These are phyloP conservation scores for Alligator mississippiensis DNA, from an alignment of 2,113 vertebrate species.

Conservation along the genomic window DNA sequence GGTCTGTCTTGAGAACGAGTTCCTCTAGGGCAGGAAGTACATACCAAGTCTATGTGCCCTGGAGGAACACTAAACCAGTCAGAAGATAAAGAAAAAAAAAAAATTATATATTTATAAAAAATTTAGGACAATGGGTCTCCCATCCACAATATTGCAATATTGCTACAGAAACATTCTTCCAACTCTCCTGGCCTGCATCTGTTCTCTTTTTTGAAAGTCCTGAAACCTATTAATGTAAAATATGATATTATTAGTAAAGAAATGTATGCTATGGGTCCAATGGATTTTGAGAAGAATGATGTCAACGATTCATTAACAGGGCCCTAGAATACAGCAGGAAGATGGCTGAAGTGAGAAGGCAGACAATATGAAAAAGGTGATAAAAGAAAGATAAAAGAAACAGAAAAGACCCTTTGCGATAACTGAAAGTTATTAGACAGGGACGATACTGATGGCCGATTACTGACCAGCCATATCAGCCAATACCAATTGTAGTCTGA, in stretches of 20 bases:
- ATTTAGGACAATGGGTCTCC: conserved; percentile 47
- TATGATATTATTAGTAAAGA: background rate
- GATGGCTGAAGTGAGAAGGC: background rate
- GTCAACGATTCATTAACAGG: fast-evolving
- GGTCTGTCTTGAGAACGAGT: conserved; percentile 38
- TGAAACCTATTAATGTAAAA: background rate
- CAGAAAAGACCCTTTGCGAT: background rate
- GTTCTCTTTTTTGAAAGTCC: background rate
- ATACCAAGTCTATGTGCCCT: conserved; percentile 50
- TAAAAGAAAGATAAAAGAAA: fast-evolving
- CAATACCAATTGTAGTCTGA: too few relatives aligned
- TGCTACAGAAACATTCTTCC: background rate
- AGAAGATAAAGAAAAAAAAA: conserved; percentile 46
- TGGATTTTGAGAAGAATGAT: background rate
- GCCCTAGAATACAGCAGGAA: background rate
- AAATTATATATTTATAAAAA: conserved; percentile 32
- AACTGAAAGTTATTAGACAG: background rate
- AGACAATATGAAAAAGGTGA: background rate
- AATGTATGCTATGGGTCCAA: background rate
- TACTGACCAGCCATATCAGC: too few relatives aligned
- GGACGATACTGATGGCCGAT: too few relatives aligned
- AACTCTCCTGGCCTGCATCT: background rate
- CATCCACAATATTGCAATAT: background rate
- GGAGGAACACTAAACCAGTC: conserved; percentile 54
- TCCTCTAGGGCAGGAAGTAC: conserved; percentile 61